A percentile compares a stretch with the other conserved stretches of the same genome.
Evolutionary conservation across 2,113 vertebrate species (phyloP).

Genomic region (Salminus brasiliensis): DNA sequence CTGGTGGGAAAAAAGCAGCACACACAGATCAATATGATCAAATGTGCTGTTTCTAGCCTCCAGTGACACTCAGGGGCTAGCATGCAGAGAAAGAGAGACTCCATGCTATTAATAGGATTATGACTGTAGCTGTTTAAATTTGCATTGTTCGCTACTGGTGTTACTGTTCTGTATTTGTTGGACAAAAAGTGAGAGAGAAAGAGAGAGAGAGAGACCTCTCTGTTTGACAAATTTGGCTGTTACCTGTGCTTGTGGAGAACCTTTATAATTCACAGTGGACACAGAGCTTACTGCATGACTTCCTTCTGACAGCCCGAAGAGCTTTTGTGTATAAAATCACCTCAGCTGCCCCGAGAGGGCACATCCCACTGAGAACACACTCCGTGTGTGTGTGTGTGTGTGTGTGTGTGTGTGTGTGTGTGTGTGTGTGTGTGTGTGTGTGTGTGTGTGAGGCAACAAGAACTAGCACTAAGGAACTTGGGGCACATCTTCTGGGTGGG

Average conservation of each 20-base stretch:
- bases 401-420: background rate
- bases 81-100: background rate
- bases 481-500: background rate
- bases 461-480: background rate
- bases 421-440: background rate
- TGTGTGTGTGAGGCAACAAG: background rate
- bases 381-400: background rate
- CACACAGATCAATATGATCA: slow-evolving; percentile 36
- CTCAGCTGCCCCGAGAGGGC: slow-evolving; percentile 23
- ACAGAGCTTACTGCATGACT: slow-evolving; percentile 32
- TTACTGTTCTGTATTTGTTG: too few relatives aligned
- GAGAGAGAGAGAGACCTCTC: slow-evolving; percentile 7
- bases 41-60: slow-evolving; percentile 11
- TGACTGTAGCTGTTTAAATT: too few relatives aligned
- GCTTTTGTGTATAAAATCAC: slow-evolving; percentile 25
- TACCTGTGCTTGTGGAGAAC: slow-evolving; percentile 13
- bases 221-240: slow-evolving; percentile 32
- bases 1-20: slow-evolving; percentile 27
- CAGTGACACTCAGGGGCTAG: slow-evolving; percentile 9
- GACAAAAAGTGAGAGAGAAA: background rate
- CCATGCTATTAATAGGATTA: too few relatives aligned
- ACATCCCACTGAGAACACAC: slow-evolving; percentile 13
- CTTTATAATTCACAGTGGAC: slow-evolving; percentile 45
- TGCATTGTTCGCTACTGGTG: too few relatives aligned
- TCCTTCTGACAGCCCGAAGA: slow-evolving; percentile 35